Percentiles rank a stretch among this genome's conserved stretches.
Evolutionary conservation across 2,888 invertebrate genomes (phyloP).

Genomic region (Priocnemis perturbator): DNA sequence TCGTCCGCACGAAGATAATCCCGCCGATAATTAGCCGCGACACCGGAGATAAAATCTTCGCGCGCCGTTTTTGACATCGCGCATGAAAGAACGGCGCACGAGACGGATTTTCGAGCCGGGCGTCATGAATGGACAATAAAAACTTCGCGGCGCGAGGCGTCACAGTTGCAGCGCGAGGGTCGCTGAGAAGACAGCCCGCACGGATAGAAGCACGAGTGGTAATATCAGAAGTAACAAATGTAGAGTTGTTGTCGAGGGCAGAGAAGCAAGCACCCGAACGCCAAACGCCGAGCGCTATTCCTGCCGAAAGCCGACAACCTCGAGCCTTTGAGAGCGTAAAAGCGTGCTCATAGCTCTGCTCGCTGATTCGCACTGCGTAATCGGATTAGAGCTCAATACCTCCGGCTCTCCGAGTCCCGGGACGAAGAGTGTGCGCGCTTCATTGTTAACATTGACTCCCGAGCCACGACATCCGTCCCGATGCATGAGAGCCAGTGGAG

Average conservation of each 20-base stretch:
- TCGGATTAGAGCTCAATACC: slow-evolving; percentile 57
- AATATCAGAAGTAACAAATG: no score
- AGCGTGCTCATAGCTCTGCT: slow-evolving; percentile 4
- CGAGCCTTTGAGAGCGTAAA: no score
- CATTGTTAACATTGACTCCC: slow-evolving; percentile 59
- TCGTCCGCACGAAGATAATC: slow-evolving; percentile 36
- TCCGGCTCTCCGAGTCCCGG: slow-evolving; percentile 26
- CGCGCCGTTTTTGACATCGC: slow-evolving; percentile 13
- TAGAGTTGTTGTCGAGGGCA: no score
- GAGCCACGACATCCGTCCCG: slow-evolving; percentile 51
- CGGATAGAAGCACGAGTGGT: no score
- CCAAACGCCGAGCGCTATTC: no score
- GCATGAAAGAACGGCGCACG: slow-evolving; percentile 2
- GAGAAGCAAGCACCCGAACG: no score
- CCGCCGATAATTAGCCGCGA: slow-evolving; percentile 53
- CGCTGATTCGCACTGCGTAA: slow-evolving; percentile 61
- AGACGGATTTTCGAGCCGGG: slow-evolving; percentile 2
- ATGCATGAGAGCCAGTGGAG: no score
- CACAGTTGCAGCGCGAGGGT: no score
- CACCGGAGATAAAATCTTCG: slow-evolving; percentile 42
- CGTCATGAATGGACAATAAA: neutral
- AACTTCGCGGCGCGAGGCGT: neutral
- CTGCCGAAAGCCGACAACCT: no score
- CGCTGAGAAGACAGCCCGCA: no score
- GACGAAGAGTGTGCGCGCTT: slow-evolving; percentile 32